Percentiles rank a stretch among this genome's conserved stretches.
phyloP scores from a whole-genome alignment of 2,797 vertebrate genomes.

The Avahi laniger region DNA sequence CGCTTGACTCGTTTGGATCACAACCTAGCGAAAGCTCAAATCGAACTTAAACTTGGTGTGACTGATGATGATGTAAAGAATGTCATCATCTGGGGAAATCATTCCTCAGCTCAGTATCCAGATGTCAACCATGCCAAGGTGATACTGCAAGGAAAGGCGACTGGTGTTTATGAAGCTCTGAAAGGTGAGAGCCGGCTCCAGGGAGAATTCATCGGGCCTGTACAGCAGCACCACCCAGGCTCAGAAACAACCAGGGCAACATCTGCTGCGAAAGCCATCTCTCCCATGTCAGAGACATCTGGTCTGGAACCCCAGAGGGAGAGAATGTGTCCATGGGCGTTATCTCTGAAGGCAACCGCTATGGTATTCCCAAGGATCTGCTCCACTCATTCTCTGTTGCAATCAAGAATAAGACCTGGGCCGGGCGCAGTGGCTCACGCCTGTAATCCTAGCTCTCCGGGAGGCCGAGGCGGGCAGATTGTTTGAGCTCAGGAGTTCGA shows the following conservation, averaged over 20 bases:
- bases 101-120: neutral
- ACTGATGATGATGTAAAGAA: neutral
- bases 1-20: neutral
- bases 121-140: neutral
- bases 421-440: too few species aligned
- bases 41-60: neutral
- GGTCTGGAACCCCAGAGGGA: neutral
- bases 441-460: too few species aligned
- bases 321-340: neutral
- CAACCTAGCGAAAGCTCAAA: neutral
- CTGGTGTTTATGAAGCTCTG: neutral
- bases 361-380: neutral
- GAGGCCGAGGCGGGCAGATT: too few species aligned
- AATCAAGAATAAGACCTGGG: too few species aligned
- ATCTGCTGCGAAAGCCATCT: neutral
- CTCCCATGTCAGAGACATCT: neutral
- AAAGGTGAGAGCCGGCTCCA: neutral
- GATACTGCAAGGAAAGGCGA: neutral
- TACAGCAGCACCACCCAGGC: neutral
- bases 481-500: too few species aligned
- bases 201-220: neutral
- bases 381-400: too few species aligned
- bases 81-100: neutral
- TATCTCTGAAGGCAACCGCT: neutral
- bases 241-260: neutral